Base-by-base conservation (phyloP, 2,113 vertebrate species). In the Ramphastos sulfuratus region DNA sequence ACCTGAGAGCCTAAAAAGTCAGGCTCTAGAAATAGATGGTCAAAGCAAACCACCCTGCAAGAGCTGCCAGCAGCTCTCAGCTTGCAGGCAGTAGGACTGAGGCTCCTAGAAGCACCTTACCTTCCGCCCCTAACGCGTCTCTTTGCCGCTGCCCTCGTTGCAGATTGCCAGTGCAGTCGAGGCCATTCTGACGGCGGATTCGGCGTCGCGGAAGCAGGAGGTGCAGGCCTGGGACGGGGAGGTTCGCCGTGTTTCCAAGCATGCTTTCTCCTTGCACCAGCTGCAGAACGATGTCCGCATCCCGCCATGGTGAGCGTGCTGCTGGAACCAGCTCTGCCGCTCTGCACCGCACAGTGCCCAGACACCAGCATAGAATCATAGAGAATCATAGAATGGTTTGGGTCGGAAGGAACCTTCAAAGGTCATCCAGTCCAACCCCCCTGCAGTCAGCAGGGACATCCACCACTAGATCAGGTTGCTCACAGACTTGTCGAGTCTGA, bases 161-260 rank as follows among this genome's bases (percentile, higher is more conserved):
- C 90, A 99, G 99, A 99, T 99, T 95, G 98, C 99, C 87, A 98
- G 98, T 93, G 99, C 99, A 0, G 98, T 99, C 64, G 97, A 98
- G 14, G 99, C 99, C 87, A 98, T 99, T 56, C 97, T 99, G 95
- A 98, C 98, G 25, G 99, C 99, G 19, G 99, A 99, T 92, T 99
- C 99, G 0, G 99, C 99, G 16, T 99, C 99, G 71, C 98, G 99
- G 58, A 96, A 98, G 89, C 98, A 99, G 96, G 99, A 99, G 97
- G 98, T 99, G 50, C 99, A 99, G 84, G 99, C 99, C 42, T 99
- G 99, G 99, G 99, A 99, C 21, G 99, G 99, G 67, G 99, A 99
- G 83, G 98, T 99, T 66, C 98, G 99, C 10, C 99, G 99, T 93
- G 98, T 99, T 93, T 99, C 99, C 23, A 98, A 98, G 90, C 98